Base-by-base conservation (phyloP, 2,797 vertebrate genomes). In the Lacerta viridis region DNA sequence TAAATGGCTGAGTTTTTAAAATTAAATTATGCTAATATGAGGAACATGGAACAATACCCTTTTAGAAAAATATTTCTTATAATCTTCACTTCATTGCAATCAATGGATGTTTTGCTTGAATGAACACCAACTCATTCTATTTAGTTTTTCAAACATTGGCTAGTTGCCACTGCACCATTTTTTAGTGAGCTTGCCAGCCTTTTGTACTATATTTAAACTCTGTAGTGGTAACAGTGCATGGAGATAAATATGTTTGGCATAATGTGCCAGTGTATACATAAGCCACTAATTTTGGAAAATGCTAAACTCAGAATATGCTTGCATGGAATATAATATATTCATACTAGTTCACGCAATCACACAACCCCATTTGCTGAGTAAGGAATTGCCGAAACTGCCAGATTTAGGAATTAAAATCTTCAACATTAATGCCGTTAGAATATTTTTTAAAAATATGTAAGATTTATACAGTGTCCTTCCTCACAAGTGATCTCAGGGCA, bases 41-140 rank as follows among this genome's bases (percentile, higher is more conserved):
- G 85, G 8, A 91, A 92, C 85, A 61, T 1, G 1, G 71, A 77
- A 81, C 78, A 84, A 75, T 55, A n/a, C 43, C 68, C 80, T 84
- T 68, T 71, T n/a, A 59, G 41, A 27, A 61, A 43, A 33, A 46
- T 43, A 80, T 64, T 10, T 86, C n/a, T 87, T 84, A 75, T 46
- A 75, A 43, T 75, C 61, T 90, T 89, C 7, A 81, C 23, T 78
- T 92, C 50, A 80, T 46, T 80, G 27, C 55, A 20, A 81, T 88
- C 39, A 87, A 13, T 27, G 17, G 39, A 2, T 87, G 77, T 84
- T 76, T 68, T 87, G 25, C 39, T 77, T 69, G 61, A 90, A 85
- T 92, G 66, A 33, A 5, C 87, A 39, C 2, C 78, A 80, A 46
- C 61, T 81, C 46, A 13, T 27, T 13, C 33, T 66, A 23, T n/a